Percentiles rank a stretch among this genome's conserved stretches.
Evolutionary conservation across 2,888 invertebrate genomes (phyloP).

Genomic region (Sphaerophoria taeniata): DNA sequence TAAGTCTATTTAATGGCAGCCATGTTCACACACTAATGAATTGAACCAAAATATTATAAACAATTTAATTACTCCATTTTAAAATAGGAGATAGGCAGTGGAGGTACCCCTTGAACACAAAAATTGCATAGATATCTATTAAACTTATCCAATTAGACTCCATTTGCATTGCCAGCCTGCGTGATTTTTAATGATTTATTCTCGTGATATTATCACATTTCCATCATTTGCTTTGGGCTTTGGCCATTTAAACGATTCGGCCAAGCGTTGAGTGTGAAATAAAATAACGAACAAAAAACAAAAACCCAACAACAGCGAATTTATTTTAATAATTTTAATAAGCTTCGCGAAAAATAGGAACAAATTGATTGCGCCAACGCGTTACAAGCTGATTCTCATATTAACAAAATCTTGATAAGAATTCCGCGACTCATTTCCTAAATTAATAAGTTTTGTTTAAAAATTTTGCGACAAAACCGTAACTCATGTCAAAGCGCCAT

Average conservation of each 20-base stretch:
- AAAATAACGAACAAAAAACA: constrained; percentile 30
- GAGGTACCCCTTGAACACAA: background rate
- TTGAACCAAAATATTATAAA: constrained; percentile 10
- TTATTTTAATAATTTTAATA: constrained; percentile 53
- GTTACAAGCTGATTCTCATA: constrained; percentile 21
- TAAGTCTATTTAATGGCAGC: background rate
- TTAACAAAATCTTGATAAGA: constrained; percentile 63
- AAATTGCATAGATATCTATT: background rate
- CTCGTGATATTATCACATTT: constrained; percentile 63
- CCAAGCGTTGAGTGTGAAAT: constrained; percentile 70
- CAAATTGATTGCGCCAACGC: constrained; percentile 55
- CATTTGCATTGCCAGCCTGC: constrained; percentile 56
- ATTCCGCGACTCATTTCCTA: constrained; percentile 59
- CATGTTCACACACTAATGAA: constrained; percentile 24
- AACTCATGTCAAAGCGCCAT: constrained; percentile 66
- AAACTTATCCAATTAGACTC: constrained; percentile 57
- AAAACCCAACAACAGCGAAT: constrained; percentile 37
- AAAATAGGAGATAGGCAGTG: background rate
- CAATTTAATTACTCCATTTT: constrained; percentile 35
- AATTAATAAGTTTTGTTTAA: constrained; percentile 56
- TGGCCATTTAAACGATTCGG: constrained; percentile 51
- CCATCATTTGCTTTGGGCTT: constrained; percentile 46
- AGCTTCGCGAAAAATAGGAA: constrained; percentile 36
- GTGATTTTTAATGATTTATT: constrained; percentile 70
- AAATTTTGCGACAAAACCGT: constrained; percentile 27